Percentiles rank a stretch among this genome's conserved stretches.
Evolutionary conservation across 2,888 invertebrate species (phyloP).

Genomic region (Caenorhabditis sp.): DNA sequence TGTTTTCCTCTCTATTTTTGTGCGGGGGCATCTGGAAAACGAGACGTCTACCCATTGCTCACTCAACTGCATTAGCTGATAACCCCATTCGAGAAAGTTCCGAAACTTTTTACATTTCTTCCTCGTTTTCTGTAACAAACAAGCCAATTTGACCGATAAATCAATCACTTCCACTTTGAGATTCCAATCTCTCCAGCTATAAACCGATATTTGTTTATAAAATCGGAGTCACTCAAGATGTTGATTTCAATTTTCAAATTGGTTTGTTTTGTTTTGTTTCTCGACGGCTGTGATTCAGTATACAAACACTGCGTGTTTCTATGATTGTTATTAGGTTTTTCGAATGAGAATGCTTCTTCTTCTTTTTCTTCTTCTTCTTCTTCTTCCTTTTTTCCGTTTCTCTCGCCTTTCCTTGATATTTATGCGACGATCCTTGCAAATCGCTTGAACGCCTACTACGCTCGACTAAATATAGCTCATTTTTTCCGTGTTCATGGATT

Average conservation of each 20-base stretch:
- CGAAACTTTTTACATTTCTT: conserved; percentile 24
- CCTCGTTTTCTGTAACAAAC: conserved; percentile 14
- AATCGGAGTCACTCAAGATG: not conserved
- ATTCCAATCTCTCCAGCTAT: conserved; percentile 1
- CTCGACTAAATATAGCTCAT: conserved; percentile 31
- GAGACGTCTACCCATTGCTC: conserved; percentile 24
- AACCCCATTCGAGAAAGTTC: conserved; percentile 32
- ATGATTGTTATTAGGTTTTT: conserved; percentile 56
- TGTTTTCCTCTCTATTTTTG: not conserved
- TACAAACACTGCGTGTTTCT: conserved; percentile 31
- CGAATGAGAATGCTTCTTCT: conserved; percentile 36
- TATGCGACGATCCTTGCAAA: conserved; percentile 33
- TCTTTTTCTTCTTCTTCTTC: conserved; percentile 19
- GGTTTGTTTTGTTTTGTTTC: conserved; percentile 1
- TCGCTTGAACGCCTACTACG: conserved; percentile 10
- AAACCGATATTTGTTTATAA: conserved; percentile 38
- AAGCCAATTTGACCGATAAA: conserved; percentile 11
- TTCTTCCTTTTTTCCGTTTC: not conserved
- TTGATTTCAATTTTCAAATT: not conserved
- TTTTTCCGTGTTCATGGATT: conserved; percentile 49
- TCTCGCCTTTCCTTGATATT: conserved; percentile 10
- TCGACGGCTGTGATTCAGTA: conserved; percentile 18
- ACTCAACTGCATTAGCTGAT: conserved; percentile 36
- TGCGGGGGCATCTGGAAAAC: not conserved
- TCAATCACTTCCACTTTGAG: conserved; percentile 3